These are phyloP conservation scores for Petrolisthes cinctipes DNA, from an alignment of 2,888 invertebrate genomes.

Conservation along the genomic window DNA sequence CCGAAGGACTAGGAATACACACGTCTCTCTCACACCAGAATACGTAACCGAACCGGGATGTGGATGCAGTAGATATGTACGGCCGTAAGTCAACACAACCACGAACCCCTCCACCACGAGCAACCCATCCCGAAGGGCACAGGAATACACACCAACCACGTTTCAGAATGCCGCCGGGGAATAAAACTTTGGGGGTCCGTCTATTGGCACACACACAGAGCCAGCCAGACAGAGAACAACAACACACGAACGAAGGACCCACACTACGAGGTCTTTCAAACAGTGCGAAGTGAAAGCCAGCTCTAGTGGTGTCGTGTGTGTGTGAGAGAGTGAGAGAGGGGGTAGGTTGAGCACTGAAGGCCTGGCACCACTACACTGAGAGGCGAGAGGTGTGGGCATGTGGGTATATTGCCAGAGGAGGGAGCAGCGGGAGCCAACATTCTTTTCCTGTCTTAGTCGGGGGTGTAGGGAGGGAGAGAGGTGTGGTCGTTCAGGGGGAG, in stretches of 20 bases:
- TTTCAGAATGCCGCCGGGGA: no score
- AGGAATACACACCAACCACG: no score
- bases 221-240: not conserved
- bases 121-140: no score
- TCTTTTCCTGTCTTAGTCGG: not conserved
- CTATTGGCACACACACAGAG: not conserved
- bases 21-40: no score
- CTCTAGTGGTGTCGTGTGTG: not conserved
- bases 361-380: conserved; percentile 45
- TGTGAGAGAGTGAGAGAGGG: not conserved
- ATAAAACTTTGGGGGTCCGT: not conserved
- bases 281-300: not conserved
- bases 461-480: not conserved
- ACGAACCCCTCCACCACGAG: no score
- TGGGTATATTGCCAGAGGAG: conserved; percentile 52
- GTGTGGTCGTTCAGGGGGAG: not conserved
- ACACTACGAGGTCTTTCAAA: not conserved
- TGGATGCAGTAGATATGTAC: no score
- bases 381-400: conserved; percentile 34
- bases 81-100: no score
- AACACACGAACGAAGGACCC: not conserved
- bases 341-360: not conserved
- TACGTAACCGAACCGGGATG: no score
- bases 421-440: conserved; percentile 25
- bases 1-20: no score